Evolutionary conservation across 2,797 vertebrate species (phyloP), one percentile per base, ranked within the genome.

Genomic region (Paedocypris micromegethes): DNA sequence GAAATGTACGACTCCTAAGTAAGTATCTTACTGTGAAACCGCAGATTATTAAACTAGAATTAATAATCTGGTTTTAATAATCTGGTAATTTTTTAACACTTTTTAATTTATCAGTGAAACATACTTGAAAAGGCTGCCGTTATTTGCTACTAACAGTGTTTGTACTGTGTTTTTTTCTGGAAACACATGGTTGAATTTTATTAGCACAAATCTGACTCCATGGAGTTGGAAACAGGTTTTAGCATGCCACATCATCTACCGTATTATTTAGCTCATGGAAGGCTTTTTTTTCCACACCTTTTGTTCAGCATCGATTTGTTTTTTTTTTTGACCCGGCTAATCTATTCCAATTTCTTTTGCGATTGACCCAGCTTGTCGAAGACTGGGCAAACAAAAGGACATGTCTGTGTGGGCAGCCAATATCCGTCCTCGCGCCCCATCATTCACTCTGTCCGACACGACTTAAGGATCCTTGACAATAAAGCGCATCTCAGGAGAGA

Each of bases 311-410:
- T 71, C 63, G 44, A 70, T 78, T 72, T 23, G 23, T 23, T 23
- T 23, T 23, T 23, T 23, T 23, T 86, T 86, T 83, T 80, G 74
- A 77, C 79, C 67, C 76, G 58, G 66, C 78, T 78, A 86, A 86
- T 89, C 87, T 84, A 87, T 89, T 88, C 78, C 82, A 89, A 84
- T 88, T 87, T 83, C 75, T 83, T 80, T 80, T 63, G 72, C 55
- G 81, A 85, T 86, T 84, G 87, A 85, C 81, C 64, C 9, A 23
- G 68, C 78, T 81, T 85, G 76, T 51, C 75, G 75, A 79, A 75
- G 67, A 80, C 82, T 79, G 72, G 70, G 75, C 80, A 83, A 87
- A 88, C 86, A 87, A 84, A 82, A 79, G 83, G 81, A 70, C 65
- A 62, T 73, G 77, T 79, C 78, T 57, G 39, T 79, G 80, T 72